Conservation (phyloP, 2,797 vertebrate species). For the Falco concolor region DNA sequence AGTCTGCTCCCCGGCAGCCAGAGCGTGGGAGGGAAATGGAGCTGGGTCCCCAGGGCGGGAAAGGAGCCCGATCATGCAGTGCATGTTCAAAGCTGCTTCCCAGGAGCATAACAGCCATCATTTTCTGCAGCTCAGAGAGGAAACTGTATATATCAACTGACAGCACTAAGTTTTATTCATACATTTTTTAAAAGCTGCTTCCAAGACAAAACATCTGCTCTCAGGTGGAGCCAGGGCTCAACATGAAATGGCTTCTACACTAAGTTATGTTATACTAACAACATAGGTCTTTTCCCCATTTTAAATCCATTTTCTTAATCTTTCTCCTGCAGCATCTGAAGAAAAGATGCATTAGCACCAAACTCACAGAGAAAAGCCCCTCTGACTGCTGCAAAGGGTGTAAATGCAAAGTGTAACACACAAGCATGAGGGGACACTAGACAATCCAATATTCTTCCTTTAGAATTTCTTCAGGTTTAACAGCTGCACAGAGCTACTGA, state of each 20-base stretch:
- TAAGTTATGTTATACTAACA: neutral
- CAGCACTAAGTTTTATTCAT: neutral
- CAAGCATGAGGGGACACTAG: neutral
- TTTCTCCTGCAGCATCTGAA: neutral
- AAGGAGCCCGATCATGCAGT: accelerated
- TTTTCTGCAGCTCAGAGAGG: neutral
- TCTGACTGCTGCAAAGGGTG: neutral
- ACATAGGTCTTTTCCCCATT: neutral
- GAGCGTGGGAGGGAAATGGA: accelerated
- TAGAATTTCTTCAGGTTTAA: neutral
- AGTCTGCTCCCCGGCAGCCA: neutral
- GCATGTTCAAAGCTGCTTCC: neutral
- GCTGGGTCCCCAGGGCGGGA: neutral
- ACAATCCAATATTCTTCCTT: neutral
- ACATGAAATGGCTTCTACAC: neutral
- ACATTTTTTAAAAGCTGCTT: neutral
- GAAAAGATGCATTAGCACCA: neutral
- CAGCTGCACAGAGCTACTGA: neutral
- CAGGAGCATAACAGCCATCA: neutral
- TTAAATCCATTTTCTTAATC: neutral
- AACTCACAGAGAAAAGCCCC: neutral
- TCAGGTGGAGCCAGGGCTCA: neutral
- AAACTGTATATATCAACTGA: neutral
- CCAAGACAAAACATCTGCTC: constrained; percentile 26
- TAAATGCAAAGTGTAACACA: neutral